Evolutionary conservation across 2,797 vertebrate species (phyloP).

Genomic region (Aulostomus chinensis): DNA sequence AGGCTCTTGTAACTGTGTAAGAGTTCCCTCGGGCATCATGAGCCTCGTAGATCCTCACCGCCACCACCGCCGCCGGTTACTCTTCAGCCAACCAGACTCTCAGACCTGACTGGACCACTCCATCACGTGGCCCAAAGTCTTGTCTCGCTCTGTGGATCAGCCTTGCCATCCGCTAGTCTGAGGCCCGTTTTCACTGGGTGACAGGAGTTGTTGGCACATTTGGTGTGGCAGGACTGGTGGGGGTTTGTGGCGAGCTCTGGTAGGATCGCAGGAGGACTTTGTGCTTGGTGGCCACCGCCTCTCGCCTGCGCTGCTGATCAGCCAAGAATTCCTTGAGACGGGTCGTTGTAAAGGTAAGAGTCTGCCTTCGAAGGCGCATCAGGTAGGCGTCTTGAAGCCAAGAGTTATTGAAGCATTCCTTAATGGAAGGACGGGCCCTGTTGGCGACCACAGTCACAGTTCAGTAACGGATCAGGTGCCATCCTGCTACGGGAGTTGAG

Average conservation of each 20-base stretch:
- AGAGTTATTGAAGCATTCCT: conserved; percentile 93
- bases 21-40: conserved; percentile 28
- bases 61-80: conserved; percentile 51
- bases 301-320: conserved; percentile 88
- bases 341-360: conserved; percentile 95
- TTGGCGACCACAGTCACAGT: too few species aligned
- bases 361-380: conserved; percentile 96
- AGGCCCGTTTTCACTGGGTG: conserved; percentile 75
- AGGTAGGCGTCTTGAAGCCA: conserved; percentile 98
- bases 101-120: conserved; percentile 22
- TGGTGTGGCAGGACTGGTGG: conserved; percentile 77
- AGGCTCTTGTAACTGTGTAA: conserved; percentile 42
- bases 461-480: too few species aligned
- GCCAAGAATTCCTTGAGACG: conserved; percentile 96
- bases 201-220: conserved; percentile 68
- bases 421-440: conserved; percentile 94
- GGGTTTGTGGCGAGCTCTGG: conserved; percentile 81
- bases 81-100: conserved; percentile 20
- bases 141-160: conserved; percentile 16
- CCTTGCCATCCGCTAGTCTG: conserved; percentile 36
- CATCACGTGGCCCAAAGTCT: conserved; percentile 16
- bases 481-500: too few species aligned
- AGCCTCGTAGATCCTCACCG: neutral
- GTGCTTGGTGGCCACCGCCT: conserved; percentile 89
- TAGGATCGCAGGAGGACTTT: conserved; percentile 98